phyloP scores from a whole-genome alignment of 1,140 invertebrate genomes.

The Pararge aegeria region DNA sequence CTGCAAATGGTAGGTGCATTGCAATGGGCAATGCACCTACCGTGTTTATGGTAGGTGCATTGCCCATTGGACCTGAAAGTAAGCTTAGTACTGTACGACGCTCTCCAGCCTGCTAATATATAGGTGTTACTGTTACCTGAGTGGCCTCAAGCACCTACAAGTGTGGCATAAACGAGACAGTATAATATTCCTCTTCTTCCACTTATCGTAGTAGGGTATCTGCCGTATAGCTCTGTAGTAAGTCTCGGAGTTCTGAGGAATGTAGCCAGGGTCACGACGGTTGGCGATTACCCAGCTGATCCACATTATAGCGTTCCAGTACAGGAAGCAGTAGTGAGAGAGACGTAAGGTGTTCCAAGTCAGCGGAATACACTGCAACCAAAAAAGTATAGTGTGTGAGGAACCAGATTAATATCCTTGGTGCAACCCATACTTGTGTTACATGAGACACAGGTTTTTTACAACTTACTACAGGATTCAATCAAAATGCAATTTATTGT shows the following conservation, averaged over 20 bases:
- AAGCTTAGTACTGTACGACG: too few relatives aligned
- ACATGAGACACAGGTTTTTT: too few relatives aligned
- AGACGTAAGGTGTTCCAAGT: slow-evolving; percentile 92
- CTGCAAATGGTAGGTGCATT: too few relatives aligned
- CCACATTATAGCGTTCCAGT: slow-evolving; percentile 96
- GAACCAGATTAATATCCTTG: too few relatives aligned
- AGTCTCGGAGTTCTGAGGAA: slow-evolving; percentile 92
- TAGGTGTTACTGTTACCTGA: slow-evolving; percentile 71
- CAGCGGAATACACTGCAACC: slow-evolving; percentile 88
- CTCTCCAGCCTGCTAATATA: too few relatives aligned
- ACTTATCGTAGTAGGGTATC: slow-evolving; percentile 94
- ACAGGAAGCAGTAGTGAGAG: slow-evolving; percentile 94
- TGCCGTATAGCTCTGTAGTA: slow-evolving; percentile 94
- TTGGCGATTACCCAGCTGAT: slow-evolving; percentile 94
- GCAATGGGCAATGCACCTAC: too few relatives aligned
- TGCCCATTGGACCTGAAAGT: too few relatives aligned
- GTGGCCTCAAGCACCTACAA: slow-evolving; percentile 91
- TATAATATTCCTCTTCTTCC: slow-evolving; percentile 92
- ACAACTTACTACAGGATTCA: too few relatives aligned
- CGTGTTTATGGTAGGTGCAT: too few relatives aligned
- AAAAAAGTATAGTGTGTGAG: neutral
- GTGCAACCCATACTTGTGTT: too few relatives aligned
- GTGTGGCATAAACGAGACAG: slow-evolving; percentile 94
- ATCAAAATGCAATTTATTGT: too few relatives aligned
- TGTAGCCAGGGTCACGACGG: slow-evolving; percentile 92